phyloP scores from a whole-genome alignment of 2,113 vertebrate species.

The Petrocephalus microphthalmus region DNA sequence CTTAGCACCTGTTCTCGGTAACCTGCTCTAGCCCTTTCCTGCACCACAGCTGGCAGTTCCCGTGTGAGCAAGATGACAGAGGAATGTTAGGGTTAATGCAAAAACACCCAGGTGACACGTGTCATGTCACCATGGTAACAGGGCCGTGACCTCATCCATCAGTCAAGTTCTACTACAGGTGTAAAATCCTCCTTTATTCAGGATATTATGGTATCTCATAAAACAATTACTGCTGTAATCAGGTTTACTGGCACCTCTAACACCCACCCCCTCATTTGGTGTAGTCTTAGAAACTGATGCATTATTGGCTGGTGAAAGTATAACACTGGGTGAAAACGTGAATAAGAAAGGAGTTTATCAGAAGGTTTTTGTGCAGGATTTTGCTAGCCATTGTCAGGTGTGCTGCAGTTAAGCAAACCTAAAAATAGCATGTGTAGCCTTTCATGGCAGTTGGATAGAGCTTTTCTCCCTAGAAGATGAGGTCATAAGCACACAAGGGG shows the following conservation, averaged over 20 bases:
- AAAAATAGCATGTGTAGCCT: neutral
- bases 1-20: neutral
- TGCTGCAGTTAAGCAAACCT: neutral
- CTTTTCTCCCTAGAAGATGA: neutral
- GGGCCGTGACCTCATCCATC: neutral
- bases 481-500: neutral
- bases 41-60: neutral
- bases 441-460: neutral
- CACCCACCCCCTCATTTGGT: neutral
- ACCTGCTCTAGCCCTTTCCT: neutral
- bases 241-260: neutral
- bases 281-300: neutral
- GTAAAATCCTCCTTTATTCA: neutral
- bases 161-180: neutral
- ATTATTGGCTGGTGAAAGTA: neutral
- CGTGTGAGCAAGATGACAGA: neutral
- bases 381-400: neutral
- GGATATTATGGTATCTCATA: neutral
- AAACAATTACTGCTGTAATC: slow-evolving; percentile 3
- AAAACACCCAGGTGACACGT: neutral
- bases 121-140: neutral
- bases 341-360: neutral
- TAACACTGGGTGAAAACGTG: neutral
- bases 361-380: neutral
- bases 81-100: neutral